Percentiles rank a stretch among this genome's conserved stretches.
phyloP scores from a whole-genome alignment of 1,140 invertebrate species.

The Calephelis virginiensis region DNA sequence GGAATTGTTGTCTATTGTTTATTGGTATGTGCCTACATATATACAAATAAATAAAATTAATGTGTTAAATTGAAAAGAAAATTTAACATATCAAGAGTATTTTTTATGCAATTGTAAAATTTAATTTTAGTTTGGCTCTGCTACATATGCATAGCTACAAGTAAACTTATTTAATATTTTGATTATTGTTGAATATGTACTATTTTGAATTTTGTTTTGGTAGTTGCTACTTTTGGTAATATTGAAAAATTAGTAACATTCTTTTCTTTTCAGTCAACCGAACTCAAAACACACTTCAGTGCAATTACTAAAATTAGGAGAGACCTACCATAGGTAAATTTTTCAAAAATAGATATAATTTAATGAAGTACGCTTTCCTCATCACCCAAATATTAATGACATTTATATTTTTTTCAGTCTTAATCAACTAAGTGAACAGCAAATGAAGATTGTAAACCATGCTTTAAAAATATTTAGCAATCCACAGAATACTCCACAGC shows the following conservation, averaged over 20 bases:
- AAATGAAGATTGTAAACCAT: conserved; percentile 67
- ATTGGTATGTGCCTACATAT: too few species aligned
- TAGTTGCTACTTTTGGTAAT: not conserved
- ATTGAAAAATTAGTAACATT: conserved; percentile 9
- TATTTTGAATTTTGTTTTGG: not conserved
- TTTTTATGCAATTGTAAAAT: too few species aligned
- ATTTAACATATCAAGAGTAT: too few species aligned
- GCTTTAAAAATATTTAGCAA: conserved; percentile 63
- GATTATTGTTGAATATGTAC: too few species aligned
- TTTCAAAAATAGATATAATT: not conserved
- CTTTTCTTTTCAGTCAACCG: conserved; percentile 37
- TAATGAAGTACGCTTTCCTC: too few species aligned
- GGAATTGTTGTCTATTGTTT: too few species aligned
- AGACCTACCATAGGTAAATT: conserved; percentile 65
- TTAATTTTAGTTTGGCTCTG: too few species aligned
- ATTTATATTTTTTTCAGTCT: conserved; percentile 51
- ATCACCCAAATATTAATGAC: too few species aligned
- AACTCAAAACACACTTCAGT: conserved; percentile 60
- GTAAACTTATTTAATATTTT: too few species aligned
- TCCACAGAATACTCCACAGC: conserved; percentile 44
- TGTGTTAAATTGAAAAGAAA: too few species aligned
- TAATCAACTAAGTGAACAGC: conserved; percentile 56
- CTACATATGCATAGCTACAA: too few species aligned
- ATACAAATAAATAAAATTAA: too few species aligned
- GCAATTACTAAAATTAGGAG: conserved; percentile 64